These are phyloP conservation scores for Xiphophorus maculatus DNA, from an alignment of 2,113 vertebrate genomes.

Conservation along the genomic window DNA sequence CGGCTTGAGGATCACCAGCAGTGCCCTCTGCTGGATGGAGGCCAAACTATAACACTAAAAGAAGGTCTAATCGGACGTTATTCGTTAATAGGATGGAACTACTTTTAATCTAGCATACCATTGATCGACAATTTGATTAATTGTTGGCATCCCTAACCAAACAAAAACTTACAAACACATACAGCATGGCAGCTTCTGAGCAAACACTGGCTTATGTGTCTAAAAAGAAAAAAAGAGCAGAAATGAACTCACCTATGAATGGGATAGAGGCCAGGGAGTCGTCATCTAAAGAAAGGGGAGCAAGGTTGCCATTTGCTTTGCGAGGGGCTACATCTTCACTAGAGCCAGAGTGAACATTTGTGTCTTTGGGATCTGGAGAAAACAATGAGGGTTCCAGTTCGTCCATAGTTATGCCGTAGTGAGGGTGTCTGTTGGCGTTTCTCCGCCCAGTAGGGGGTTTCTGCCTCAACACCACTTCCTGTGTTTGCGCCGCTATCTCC, in stretches of 20 bases:
- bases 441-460: slow-evolving; percentile 92
- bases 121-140: too few species aligned
- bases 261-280: slow-evolving; percentile 96
- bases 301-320: slow-evolving; percentile 78
- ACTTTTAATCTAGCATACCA: too few species aligned
- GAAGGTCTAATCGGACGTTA: too few species aligned
- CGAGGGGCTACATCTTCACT: slow-evolving; percentile 51
- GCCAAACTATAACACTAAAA: too few species aligned
- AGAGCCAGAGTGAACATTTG: slow-evolving; percentile 37
- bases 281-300: slow-evolving; percentile 84
- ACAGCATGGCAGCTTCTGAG: slow-evolving; percentile 25
- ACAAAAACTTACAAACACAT: slow-evolving; percentile 3
- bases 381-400: slow-evolving; percentile 79
- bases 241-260: slow-evolving; percentile 89
- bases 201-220: slow-evolving; percentile 10
- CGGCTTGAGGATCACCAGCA: too few species aligned
- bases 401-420: slow-evolving; percentile 85
- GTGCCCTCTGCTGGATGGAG: too few species aligned
- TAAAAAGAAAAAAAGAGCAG: not conserved
- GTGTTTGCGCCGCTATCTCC: slow-evolving; percentile 62
- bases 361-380: slow-evolving; percentile 69
- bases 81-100: too few species aligned
- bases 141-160: too few species aligned
- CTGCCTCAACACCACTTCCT: slow-evolving; percentile 91
- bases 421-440: slow-evolving; percentile 82